phyloP scores from a whole-genome alignment of 2,113 vertebrate genomes.

The Egretta garzetta region DNA sequence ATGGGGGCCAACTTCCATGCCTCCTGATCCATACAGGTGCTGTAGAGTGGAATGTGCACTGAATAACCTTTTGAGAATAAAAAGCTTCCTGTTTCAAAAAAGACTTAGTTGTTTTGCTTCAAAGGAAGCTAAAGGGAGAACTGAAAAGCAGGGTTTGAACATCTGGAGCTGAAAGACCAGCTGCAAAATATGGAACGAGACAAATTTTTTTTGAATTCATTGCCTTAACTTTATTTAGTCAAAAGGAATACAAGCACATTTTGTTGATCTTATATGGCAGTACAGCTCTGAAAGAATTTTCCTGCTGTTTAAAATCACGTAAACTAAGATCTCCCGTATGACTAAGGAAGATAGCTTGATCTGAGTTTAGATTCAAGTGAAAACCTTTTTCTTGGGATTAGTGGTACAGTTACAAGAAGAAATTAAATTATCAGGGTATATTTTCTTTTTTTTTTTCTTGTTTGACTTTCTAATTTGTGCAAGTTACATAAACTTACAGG shows the following conservation, averaged over 20 bases:
- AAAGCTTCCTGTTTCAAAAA: neutral
- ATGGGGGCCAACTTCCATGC: neutral
- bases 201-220: neutral
- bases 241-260: neutral
- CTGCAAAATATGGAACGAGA: neutral
- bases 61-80: neutral
- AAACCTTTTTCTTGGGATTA: neutral
- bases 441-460: neutral
- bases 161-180: neutral
- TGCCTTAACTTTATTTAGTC: neutral
- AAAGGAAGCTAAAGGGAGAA: neutral
- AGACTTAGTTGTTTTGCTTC: neutral
- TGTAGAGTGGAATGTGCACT: neutral
- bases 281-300: neutral
- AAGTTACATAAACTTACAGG: conserved; percentile 50
- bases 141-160: neutral
- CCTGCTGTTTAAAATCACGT: neutral
- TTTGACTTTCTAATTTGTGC: neutral
- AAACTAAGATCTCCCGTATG: neutral
- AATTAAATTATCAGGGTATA: neutral
- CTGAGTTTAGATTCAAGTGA: neutral
- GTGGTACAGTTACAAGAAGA: neutral
- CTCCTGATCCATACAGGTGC: neutral
- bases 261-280: neutral
- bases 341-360: neutral